These are phyloP conservation scores for Pomatorhinus ruficollis DNA, from an alignment of 2,113 vertebrate genomes.

Conservation along the genomic window DNA sequence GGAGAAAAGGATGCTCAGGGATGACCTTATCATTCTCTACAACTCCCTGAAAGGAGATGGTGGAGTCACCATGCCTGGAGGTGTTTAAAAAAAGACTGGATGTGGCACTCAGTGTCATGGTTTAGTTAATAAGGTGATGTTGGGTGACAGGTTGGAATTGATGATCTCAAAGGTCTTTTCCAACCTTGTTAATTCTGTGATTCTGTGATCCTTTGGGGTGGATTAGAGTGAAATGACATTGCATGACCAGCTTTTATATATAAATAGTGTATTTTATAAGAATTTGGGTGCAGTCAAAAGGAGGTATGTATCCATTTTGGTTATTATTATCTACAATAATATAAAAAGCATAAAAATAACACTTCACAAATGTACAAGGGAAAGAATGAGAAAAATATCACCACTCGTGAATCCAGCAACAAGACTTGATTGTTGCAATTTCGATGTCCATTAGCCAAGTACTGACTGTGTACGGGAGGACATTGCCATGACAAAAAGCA, in stretches of 20 bases:
- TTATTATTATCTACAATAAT: background rate
- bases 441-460: background rate
- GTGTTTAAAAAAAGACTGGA: background rate
- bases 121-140: background rate
- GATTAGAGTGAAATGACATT: background rate
- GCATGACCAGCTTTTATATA: no score
- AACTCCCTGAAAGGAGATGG: background rate
- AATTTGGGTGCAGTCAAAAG: background rate
- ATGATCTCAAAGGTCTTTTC: background rate
- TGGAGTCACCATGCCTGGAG: no score
- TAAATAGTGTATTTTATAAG: background rate
- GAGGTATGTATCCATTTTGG: background rate
- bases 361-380: background rate
- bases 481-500: background rate
- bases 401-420: background rate
- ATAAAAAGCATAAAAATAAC: background rate
- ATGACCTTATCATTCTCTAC: no score
- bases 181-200: background rate
- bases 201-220: background rate
- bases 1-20: background rate
- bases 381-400: background rate
- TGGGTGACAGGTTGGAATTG: background rate
- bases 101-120: background rate
- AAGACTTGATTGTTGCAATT: background rate
- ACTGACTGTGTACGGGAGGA: background rate